These are phyloP conservation scores for Drosophila sordidapex DNA, from an alignment of 2,888 invertebrate genomes.

Conservation along the genomic window DNA sequence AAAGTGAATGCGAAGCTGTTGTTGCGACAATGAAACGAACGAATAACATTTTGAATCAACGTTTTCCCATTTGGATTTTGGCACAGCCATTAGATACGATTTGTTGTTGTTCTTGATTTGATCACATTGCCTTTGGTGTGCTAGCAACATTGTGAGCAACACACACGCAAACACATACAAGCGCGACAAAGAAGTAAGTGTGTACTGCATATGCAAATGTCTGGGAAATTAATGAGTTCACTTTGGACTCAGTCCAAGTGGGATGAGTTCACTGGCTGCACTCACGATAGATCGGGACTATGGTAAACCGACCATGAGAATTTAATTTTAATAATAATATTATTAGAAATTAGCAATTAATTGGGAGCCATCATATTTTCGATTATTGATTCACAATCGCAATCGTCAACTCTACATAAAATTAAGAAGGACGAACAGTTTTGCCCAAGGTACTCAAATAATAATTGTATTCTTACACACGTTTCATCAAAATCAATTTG, in stretches of 20 bases:
- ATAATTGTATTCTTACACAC: not conserved
- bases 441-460: no score
- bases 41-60: slow-evolving; percentile 44
- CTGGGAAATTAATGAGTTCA: not conserved
- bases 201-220: not conserved
- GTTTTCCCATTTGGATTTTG: slow-evolving; percentile 27
- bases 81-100: slow-evolving; percentile 34
- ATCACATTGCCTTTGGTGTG: slow-evolving; percentile 18
- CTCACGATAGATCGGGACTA: not conserved
- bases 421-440: no score
- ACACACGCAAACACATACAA: not conserved
- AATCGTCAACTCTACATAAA: not conserved
- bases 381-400: not conserved
- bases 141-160: slow-evolving; percentile 23
- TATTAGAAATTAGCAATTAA: not conserved
- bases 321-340: not conserved
- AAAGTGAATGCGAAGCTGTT: slow-evolving; percentile 24
- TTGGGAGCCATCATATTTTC: not conserved
- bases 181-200: not conserved
- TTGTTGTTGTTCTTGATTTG: slow-evolving; percentile 9
- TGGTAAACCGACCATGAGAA: not conserved
- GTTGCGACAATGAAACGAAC: slow-evolving; percentile 34
- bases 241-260: not conserved
- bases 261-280: not conserved
- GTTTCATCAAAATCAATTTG: not conserved